Base-by-base conservation (phyloP, 2,113 vertebrate genomes). In the Sphaerodactylus townsendi region DNA sequence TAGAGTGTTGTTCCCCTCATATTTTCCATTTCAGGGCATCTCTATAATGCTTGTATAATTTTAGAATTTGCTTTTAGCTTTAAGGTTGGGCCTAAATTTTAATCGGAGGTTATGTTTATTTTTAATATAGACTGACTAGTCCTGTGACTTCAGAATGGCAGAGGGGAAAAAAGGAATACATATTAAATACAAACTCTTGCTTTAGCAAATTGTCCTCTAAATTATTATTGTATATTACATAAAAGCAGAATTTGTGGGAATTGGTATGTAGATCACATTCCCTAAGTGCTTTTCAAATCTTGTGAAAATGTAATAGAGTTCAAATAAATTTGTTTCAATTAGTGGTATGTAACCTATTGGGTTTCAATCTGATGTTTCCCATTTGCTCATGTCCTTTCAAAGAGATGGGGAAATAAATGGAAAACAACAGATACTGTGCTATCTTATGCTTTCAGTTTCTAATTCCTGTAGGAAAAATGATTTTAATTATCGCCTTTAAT, bases 301-400 rank as follows among this genome's bases (percentile, higher is more conserved):
- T 86, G 3, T 77, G 71, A 85, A 91, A 86, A 11, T 78, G 2
- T 70, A 85, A 77, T 59, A 13, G 48, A 79, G 14, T 88, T 89
- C 70, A 81, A 77, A 82, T 65, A n/a, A 30, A n/a, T 83, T 10
- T 86, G 19, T 10, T 88, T 85, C 50, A 73, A 46, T 9, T 70
- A 7, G 10, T 74, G 2, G 1, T n/a, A 33, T 76, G 19, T 73
- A 84, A 88, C 10, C 7, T 68, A 85, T 28, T 53, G 30, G 2
- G 4, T 84, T 90, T 91, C 9, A n/a, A 14, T 15, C 23, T 74
- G 65, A 78, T 86, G 9, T 73, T 85, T 85, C 41, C 1, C n/a
- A 30, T 85, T 89, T 85, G 73, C 37, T 77, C 8, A 46, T 39
- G 39, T 72, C 37, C 7, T 75, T 89, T 87, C 75, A 84, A 4